These are phyloP conservation scores for Denticeps clupeoides DNA, from an alignment of 2,797 vertebrate species.

Conservation along the genomic window DNA sequence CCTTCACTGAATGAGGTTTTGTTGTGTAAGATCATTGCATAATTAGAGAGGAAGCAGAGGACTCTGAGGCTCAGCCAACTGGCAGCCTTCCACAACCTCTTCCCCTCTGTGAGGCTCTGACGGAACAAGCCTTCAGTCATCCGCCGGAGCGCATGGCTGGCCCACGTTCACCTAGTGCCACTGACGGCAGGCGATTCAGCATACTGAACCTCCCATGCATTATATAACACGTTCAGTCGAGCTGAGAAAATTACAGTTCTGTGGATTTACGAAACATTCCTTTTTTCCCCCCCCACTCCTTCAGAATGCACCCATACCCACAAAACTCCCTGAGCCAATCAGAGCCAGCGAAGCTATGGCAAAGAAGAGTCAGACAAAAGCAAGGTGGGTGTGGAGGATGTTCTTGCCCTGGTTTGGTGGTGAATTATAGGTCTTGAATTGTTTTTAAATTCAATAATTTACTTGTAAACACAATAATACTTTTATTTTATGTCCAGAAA, in stretches of 20 bases:
- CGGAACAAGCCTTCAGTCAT: constrained; percentile 5
- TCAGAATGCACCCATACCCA: constrained; percentile 79
- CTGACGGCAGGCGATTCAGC: too few species aligned
- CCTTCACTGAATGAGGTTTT: too few species aligned
- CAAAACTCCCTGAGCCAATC: constrained; percentile 89
- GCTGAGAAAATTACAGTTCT: background rate
- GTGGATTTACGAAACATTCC: background rate
- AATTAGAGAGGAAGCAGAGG: constrained; percentile 17
- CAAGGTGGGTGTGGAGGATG: constrained; percentile 71
- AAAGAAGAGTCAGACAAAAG: constrained; percentile 92
- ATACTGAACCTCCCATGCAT: too few species aligned
- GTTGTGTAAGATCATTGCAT: too few species aligned
- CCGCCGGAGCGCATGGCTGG: too few species aligned
- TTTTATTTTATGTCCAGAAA: too few species aligned
- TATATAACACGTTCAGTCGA: too few species aligned
- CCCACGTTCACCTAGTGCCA: background rate
- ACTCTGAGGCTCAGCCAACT: constrained; percentile 16
- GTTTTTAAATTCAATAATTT: too few species aligned
- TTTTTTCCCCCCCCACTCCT: constrained; percentile 16
- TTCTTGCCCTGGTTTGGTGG: too few species aligned
- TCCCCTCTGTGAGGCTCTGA: background rate
- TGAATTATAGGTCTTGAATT: too few species aligned
- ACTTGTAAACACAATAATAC: too few species aligned
- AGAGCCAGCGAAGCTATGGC: constrained; percentile 92
- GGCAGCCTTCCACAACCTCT: constrained; percentile 13